Conservation (phyloP, 2,888 invertebrate genomes). For the Quadroppia sp. region DNA sequence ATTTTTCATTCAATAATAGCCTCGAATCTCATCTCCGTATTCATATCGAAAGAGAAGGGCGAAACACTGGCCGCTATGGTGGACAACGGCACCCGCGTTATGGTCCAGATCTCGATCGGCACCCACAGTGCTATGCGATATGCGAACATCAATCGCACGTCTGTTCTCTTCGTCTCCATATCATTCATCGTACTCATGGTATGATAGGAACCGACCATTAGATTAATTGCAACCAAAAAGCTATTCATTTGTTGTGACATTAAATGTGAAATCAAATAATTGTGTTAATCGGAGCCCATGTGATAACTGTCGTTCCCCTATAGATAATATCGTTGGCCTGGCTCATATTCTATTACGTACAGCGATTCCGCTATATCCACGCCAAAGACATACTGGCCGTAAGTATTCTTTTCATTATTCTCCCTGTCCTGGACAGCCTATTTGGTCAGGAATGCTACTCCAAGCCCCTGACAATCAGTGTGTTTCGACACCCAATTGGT, state of each 20-base stretch:
- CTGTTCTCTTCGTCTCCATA: slow-evolving; percentile 88
- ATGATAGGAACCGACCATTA: background rate
- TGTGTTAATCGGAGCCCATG: too few relatives aligned
- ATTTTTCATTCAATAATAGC: slow-evolving; percentile 56
- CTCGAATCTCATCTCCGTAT: slow-evolving; percentile 69
- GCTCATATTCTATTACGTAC: slow-evolving; percentile 94
- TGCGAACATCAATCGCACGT: slow-evolving; percentile 73
- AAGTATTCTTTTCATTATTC: slow-evolving; percentile 49
- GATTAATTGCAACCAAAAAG: background rate
- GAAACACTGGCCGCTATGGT: slow-evolving; percentile 66
- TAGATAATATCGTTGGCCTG: slow-evolving; percentile 81
- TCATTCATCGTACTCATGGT: slow-evolving; percentile 88
- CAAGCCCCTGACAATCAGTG: too few relatives aligned
- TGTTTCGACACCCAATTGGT: too few relatives aligned
- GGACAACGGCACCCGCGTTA: slow-evolving; percentile 65
- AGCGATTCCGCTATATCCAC: slow-evolving; percentile 86
- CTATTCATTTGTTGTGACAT: too few relatives aligned
- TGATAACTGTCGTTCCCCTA: too few relatives aligned
- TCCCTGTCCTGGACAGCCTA: too few relatives aligned
- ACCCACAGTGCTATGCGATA: slow-evolving; percentile 60
- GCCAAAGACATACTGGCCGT: slow-evolving; percentile 90
- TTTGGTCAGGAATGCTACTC: too few relatives aligned
- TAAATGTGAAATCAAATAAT: too few relatives aligned
- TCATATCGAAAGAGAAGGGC: slow-evolving; percentile 74
- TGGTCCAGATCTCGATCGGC: slow-evolving; percentile 67